These are phyloP conservation scores for Hirtodrosophila cameraria DNA, from an alignment of 2,888 invertebrate species.

Conservation along the genomic window DNA sequence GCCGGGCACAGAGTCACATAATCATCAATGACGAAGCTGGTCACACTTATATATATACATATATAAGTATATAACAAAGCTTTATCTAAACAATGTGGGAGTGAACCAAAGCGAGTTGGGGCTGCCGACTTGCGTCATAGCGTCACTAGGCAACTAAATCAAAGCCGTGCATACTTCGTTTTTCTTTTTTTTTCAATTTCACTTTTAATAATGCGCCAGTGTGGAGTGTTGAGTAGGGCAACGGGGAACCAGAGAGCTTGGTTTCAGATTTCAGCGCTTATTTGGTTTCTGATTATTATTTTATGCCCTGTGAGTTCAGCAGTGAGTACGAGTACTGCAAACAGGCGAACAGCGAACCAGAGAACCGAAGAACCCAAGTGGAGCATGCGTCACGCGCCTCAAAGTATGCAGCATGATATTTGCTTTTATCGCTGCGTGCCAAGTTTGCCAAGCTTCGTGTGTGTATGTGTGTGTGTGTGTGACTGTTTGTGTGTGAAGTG, in stretches of 20 bases:
- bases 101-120: too few relatives aligned
- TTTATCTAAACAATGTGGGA: too few relatives aligned
- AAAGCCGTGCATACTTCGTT: constrained; percentile 50
- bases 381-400: constrained; percentile 67
- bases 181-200: constrained; percentile 66
- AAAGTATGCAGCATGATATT: constrained; percentile 73
- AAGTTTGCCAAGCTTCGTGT: constrained; percentile 24
- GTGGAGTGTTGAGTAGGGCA: background rate
- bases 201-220: constrained; percentile 65
- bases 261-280: constrained; percentile 75
- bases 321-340: background rate
- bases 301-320: constrained; percentile 60
- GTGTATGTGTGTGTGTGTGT: constrained; percentile 7
- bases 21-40: constrained; percentile 1
- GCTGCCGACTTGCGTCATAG: constrained; percentile 22
- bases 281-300: constrained; percentile 80
- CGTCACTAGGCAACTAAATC: constrained; percentile 51
- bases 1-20: constrained; percentile 1
- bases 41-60: too few relatives aligned
- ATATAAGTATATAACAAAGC: too few relatives aligned
- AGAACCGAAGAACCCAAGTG: background rate
- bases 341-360: too few relatives aligned
- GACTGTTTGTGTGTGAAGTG: constrained; percentile 4
- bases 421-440: constrained; percentile 68
- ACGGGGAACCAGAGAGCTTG: constrained; percentile 7